A percentile compares a stretch with the other conserved stretches of the same genome.
phyloP scores from a whole-genome alignment of 1,140 invertebrate genomes.

The Conus ventricosus region DNA sequence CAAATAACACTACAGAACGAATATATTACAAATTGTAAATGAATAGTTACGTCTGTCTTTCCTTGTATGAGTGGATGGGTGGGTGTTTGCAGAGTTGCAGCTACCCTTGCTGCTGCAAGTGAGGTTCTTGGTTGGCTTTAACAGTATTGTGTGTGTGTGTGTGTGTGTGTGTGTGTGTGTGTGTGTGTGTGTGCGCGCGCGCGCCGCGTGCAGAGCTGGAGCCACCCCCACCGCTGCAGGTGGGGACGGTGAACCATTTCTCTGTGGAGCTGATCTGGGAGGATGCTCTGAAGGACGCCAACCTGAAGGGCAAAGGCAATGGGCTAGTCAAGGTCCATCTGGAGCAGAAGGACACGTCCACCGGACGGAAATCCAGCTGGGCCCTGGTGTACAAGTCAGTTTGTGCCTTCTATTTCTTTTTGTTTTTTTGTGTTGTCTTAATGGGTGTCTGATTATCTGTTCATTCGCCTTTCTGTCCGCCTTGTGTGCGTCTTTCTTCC shows the following conservation, averaged over 20 bases:
- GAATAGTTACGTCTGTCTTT: too few relatives aligned
- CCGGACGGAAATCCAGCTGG: not conserved
- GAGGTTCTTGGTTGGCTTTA: too few relatives aligned
- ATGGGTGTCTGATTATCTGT: too few relatives aligned
- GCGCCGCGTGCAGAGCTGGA: not conserved
- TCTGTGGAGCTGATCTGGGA: constrained; percentile 68
- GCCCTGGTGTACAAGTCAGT: not conserved
- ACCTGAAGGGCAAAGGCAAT: not conserved
- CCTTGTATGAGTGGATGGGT: too few relatives aligned
- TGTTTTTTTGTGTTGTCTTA: too few relatives aligned
- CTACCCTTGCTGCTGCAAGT: too few relatives aligned
- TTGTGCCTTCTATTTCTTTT: not conserved
- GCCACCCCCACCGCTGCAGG: constrained; percentile 64
- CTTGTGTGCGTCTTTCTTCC: not conserved
- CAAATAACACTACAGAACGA: too few relatives aligned
- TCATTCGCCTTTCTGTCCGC: not conserved
- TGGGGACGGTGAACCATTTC: constrained; percentile 68
- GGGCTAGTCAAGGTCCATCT: not conserved
- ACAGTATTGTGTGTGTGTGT: too few relatives aligned
- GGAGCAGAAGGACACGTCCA: not conserved
- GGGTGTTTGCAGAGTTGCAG: too few relatives aligned
- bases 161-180: too few relatives aligned
- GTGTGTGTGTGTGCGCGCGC: not conserved
- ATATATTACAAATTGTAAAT: too few relatives aligned
- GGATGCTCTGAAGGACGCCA: constrained; percentile 51